Evolutionary conservation across 2,888 invertebrate genomes (phyloP).

Genomic region (Ligdia adustata): DNA sequence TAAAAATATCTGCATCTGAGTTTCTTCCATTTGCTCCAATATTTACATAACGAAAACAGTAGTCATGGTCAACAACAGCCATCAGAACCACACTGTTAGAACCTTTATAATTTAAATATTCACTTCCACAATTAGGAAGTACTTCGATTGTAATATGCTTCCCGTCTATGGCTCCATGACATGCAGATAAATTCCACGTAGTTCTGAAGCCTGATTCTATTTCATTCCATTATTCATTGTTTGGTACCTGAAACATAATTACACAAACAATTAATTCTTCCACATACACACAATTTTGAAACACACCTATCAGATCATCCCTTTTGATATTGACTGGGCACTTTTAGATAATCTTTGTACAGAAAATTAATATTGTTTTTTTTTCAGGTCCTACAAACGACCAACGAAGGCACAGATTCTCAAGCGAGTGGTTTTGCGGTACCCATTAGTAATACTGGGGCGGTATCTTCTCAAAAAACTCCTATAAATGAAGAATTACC

Average conservation of each 20-base stretch:
- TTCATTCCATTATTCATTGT: constrained; percentile 13
- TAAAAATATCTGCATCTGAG: constrained; percentile 13
- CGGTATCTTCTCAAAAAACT: too few relatives aligned
- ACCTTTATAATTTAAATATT: constrained; percentile 25
- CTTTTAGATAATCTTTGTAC: not conserved
- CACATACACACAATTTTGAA: not conserved
- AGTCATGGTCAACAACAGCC: constrained; percentile 27
- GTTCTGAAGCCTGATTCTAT: constrained; percentile 21
- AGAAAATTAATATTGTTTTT: too few relatives aligned
- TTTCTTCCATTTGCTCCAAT: constrained; percentile 20
- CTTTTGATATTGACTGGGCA: not conserved
- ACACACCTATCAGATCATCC: not conserved
- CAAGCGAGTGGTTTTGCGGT: too few relatives aligned
- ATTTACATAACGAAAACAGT: constrained; percentile 27
- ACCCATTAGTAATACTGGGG: too few relatives aligned
- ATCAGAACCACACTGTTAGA: constrained; percentile 25
- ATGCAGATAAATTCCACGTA: constrained; percentile 26
- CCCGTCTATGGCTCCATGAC: constrained; percentile 19
- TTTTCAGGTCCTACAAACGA: too few relatives aligned
- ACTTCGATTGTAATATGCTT: constrained; percentile 21
- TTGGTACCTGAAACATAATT: constrained; percentile 7
- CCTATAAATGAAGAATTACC: not conserved
- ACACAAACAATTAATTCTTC: not conserved
- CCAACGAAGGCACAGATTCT: not conserved
- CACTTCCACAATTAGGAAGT: constrained; percentile 23